These are phyloP conservation scores for Scartelaos histophorus DNA, from an alignment of 2,113 vertebrate genomes.

Conservation along the genomic window DNA sequence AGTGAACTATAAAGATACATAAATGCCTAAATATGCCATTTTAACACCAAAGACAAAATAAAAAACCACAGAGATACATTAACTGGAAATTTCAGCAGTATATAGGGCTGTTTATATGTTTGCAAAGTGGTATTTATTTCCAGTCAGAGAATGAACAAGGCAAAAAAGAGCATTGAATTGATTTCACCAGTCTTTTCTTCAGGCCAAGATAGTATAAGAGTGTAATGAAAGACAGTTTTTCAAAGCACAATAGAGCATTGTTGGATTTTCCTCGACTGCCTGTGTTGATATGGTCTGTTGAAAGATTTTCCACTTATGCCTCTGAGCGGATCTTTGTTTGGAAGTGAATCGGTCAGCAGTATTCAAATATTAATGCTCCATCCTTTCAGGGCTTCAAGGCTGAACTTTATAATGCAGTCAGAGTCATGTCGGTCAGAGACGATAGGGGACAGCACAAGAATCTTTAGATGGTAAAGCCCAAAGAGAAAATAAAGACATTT, in stretches of 20 bases:
- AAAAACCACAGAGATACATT: background rate
- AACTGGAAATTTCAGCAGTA: background rate
- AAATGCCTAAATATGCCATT: background rate
- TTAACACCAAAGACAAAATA: background rate
- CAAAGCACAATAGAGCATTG: constrained; percentile 10
- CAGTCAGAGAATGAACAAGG: constrained; percentile 11
- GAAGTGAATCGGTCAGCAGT: constrained; percentile 44
- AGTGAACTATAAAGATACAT: background rate
- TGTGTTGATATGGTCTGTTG: constrained; percentile 8
- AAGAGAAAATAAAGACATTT: constrained; percentile 4
- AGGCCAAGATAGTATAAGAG: background rate
- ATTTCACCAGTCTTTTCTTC: background rate
- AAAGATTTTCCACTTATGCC: constrained; percentile 51
- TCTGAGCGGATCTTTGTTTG: constrained; percentile 41
- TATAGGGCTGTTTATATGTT: background rate
- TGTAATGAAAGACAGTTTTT: constrained; percentile 5
- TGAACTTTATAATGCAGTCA: constrained; percentile 58
- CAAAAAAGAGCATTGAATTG: constrained; percentile 8
- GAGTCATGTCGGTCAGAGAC: constrained; percentile 39
- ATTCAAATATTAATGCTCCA: constrained; percentile 63
- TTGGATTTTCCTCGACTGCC: constrained; percentile 22
- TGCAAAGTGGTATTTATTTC: background rate
- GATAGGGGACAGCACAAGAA: constrained; percentile 19
- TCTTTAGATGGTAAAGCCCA: constrained; percentile 13
- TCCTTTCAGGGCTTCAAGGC: constrained; percentile 31